These are phyloP conservation scores for Beris morrisii DNA, from an alignment of 2,888 invertebrate genomes.

Conservation along the genomic window DNA sequence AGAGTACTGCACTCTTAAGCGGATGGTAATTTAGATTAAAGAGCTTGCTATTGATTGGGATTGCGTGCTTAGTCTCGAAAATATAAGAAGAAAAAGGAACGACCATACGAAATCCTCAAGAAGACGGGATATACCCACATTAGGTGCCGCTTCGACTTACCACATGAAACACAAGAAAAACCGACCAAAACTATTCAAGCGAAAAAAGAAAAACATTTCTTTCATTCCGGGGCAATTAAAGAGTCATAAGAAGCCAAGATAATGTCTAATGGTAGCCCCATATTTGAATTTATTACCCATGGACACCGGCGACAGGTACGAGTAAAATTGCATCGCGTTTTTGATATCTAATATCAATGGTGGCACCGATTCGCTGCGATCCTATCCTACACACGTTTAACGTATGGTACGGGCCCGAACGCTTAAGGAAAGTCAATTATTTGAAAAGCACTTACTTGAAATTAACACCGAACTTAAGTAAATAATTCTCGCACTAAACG, in stretches of 20 bases:
- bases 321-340: constrained; percentile 20
- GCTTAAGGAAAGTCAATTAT: background rate
- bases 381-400: background rate
- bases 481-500: constrained; percentile 23
- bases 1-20: constrained; percentile 38
- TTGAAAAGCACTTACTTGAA: constrained; percentile 23
- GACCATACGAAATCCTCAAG: too few species aligned
- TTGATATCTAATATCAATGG: constrained; percentile 24
- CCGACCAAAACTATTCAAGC: too few species aligned
- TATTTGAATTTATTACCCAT: constrained; percentile 23
- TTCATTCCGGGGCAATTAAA: constrained; percentile 31
- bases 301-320: constrained; percentile 3
- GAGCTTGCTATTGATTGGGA: constrained; percentile 36
- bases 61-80: constrained; percentile 33
- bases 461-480: constrained; percentile 23
- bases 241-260: constrained; percentile 32
- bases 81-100: too few species aligned
- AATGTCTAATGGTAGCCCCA: constrained; percentile 32
- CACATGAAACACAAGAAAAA: too few species aligned
- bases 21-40: constrained; percentile 40
- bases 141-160: too few species aligned
- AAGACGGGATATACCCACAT: too few species aligned
- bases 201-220: too few species aligned
- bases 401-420: constrained; percentile 1
- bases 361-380: background rate